Conservation (phyloP, 2,888 invertebrate genomes). For the Ichneumoninae sp. region DNA sequence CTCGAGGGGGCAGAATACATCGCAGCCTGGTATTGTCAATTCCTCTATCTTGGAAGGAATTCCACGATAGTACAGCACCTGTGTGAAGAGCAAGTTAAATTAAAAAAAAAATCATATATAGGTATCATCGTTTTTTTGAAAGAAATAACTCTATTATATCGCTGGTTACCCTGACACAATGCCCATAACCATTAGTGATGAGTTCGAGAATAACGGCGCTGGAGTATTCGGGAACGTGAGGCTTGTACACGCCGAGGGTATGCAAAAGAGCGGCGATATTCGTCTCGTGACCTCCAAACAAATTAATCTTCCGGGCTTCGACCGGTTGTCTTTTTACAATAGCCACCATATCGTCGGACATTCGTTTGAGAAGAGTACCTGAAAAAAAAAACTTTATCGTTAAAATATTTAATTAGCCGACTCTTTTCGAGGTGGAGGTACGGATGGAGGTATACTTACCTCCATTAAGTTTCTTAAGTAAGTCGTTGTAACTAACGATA, state of each 20-base stretch:
- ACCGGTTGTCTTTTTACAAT: constrained; percentile 21
- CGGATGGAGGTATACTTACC: constrained; percentile 79
- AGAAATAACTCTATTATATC: not conserved
- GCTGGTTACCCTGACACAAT: constrained; percentile 84
- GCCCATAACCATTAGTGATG: constrained; percentile 77
- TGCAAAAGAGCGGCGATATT: constrained; percentile 85
- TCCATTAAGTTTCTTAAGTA: constrained; percentile 86
- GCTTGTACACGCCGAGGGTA: constrained; percentile 86
- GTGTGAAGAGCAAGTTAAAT: constrained; percentile 36
- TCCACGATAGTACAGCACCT: constrained; percentile 85
- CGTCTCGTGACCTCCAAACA: constrained; percentile 79
- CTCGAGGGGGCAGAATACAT: constrained; percentile 85
- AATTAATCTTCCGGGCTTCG: constrained; percentile 70
- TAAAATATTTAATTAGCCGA: not conserved
- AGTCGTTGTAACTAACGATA: constrained; percentile 86
- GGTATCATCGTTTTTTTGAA: not conserved
- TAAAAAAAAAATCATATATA: not conserved
- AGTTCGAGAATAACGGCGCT: constrained; percentile 86
- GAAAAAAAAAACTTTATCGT: constrained; percentile 19
- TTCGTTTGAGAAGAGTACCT: constrained; percentile 68
- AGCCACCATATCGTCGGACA: constrained; percentile 58
- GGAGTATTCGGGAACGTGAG: constrained; percentile 87
- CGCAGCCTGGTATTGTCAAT: constrained; percentile 85
- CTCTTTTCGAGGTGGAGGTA: not conserved
- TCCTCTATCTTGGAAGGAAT: constrained; percentile 83